Conservation (phyloP, 2,888 invertebrate species). For the Bombylius major region DNA sequence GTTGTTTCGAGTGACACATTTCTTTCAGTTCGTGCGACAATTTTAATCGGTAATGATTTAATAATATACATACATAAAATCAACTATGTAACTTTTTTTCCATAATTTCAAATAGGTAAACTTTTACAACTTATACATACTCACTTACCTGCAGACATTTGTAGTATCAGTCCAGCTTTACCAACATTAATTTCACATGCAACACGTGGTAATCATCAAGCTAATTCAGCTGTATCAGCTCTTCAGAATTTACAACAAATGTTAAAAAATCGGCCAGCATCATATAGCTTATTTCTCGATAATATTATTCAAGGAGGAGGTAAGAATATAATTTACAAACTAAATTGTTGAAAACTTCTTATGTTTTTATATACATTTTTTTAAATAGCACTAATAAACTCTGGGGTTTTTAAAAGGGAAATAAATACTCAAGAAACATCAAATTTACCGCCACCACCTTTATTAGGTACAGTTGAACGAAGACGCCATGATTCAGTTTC, state of each 20-base stretch:
- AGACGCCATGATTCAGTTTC: constrained; percentile 37
- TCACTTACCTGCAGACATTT: constrained; percentile 76
- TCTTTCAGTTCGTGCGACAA: constrained; percentile 82
- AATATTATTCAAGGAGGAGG: constrained; percentile 52
- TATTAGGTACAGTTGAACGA: constrained; percentile 24
- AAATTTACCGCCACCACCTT: constrained; percentile 11
- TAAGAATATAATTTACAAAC: constrained; percentile 13
- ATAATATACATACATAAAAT: background rate
- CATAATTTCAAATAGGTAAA: constrained; percentile 43
- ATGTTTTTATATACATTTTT: background rate
- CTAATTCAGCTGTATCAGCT: constrained; percentile 69
- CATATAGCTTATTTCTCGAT: constrained; percentile 71
- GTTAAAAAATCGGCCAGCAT: constrained; percentile 67
- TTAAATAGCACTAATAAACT: constrained; percentile 28
- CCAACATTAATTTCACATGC: constrained; percentile 73
- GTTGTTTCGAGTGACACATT: constrained; percentile 80
- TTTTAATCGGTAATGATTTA: constrained; percentile 53
- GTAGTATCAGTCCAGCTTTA: constrained; percentile 69
- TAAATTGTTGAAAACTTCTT: background rate
- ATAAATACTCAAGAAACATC: constrained; percentile 28
- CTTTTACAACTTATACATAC: constrained; percentile 75
- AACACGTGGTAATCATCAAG: constrained; percentile 63
- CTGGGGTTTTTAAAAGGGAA: constrained; percentile 34
- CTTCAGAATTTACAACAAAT: constrained; percentile 65
- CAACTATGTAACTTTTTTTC: no score